Conservation (phyloP, 2,113 vertebrate genomes). For the Helogale parvula region DNA sequence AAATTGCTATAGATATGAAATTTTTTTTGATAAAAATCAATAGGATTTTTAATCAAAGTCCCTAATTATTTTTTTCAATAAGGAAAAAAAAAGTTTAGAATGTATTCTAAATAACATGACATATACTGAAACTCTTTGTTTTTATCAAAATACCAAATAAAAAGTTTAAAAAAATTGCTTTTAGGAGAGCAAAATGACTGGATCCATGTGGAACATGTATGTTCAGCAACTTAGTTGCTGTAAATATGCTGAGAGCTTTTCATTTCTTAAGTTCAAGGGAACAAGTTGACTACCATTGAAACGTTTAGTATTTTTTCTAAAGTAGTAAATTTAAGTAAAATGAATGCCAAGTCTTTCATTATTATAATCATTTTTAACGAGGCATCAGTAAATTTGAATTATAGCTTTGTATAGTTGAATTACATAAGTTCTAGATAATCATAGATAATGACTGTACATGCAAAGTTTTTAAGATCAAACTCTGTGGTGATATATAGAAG, state of each 20-base stretch:
- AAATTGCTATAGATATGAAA: neutral
- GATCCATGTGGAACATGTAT: neutral
- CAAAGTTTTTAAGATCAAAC: conserved; percentile 23
- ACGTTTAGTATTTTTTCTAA: conserved; percentile 15
- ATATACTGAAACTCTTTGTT: neutral
- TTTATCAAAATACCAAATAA: neutral
- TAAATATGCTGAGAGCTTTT: neutral
- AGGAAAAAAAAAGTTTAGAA: neutral
- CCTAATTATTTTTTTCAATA: neutral
- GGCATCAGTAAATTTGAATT: conserved; percentile 39
- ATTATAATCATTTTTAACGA: conserved; percentile 20
- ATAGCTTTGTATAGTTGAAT: neutral
- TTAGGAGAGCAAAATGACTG: neutral
- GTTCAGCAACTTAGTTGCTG: neutral
- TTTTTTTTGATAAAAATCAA: conserved; percentile 1
- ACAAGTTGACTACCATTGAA: neutral
- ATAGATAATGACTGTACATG: neutral
- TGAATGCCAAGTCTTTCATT: neutral
- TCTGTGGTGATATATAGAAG: neutral
- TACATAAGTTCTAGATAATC: neutral
- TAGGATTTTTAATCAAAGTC: neutral
- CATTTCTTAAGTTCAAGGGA: conserved; percentile 7
- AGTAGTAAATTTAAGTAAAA: conserved; percentile 45
- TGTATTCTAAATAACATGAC: neutral
- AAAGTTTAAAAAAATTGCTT: neutral